Percentiles rank a stretch among this genome's conserved stretches.
These are phyloP conservation scores for Acipenser transmontanus DNA, from an alignment of 2,797 vertebrate species.

Conservation along the genomic window DNA sequence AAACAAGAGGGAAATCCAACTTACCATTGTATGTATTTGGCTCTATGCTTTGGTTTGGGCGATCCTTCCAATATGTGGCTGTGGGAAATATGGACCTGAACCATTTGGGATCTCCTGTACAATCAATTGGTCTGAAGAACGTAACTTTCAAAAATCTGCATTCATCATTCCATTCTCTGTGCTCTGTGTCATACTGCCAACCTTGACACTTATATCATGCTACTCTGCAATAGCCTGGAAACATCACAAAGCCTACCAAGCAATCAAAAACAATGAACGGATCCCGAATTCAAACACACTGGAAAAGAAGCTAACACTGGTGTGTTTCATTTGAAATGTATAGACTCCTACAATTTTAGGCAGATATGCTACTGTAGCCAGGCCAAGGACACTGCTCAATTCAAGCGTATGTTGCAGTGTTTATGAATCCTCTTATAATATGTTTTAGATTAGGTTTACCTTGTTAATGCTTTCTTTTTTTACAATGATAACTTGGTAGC, in stretches of 20 bases:
- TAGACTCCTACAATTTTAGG: no score
- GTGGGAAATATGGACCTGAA: slow-evolving; percentile 1
- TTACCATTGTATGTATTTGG: background rate
- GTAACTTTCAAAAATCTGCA: background rate
- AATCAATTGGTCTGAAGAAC: background rate
- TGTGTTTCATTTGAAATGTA: background rate
- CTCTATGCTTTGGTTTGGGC: background rate
- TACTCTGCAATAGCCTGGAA: slow-evolving; percentile 1
- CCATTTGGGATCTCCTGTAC: background rate
- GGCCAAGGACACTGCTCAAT: no score
- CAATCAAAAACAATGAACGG: background rate
- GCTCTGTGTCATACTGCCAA: background rate
- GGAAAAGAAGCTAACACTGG: background rate
- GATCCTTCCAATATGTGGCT: background rate
- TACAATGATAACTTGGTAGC: no score
- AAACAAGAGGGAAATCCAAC: background rate
- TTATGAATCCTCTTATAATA: no score
- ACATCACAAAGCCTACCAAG: background rate
- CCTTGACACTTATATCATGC: background rate
- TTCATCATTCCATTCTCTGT: background rate
- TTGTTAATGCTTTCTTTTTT: no score
- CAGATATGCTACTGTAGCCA: no score
- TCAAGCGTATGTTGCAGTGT: no score
- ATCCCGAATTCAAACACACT: background rate
- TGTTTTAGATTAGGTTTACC: no score